Percentiles rank a stretch among this genome's conserved stretches.
These are phyloP conservation scores for Planiliza haematocheilus DNA, from an alignment of 2,113 vertebrate genomes.

Conservation along the genomic window DNA sequence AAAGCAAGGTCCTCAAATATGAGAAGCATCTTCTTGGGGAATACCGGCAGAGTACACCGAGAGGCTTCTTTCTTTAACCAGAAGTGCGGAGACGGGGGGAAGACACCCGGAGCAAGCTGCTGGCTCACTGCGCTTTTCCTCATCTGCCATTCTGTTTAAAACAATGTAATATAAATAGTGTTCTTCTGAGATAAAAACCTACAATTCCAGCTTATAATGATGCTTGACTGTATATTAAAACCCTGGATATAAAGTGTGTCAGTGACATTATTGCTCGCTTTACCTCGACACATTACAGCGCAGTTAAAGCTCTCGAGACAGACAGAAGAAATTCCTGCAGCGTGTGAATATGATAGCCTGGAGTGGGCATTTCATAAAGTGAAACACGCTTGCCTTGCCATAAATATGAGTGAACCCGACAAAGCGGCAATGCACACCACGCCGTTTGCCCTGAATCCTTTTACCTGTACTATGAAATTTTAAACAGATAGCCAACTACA, in stretches of 20 bases:
- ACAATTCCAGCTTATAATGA: not conserved
- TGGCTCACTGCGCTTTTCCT: not conserved
- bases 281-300: conserved; percentile 21
- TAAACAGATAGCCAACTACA: conserved; percentile 68
- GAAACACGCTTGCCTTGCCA: conserved; percentile 48
- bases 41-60: conserved; percentile 39
- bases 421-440: conserved; percentile 12
- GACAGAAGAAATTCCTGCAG: conserved; percentile 43
- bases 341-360: conserved; percentile 26
- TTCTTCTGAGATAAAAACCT: conserved; percentile 24
- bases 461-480: conserved; percentile 65
- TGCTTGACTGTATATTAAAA: conserved; percentile 29
- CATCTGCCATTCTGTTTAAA: conserved; percentile 30
- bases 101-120: conserved; percentile 44
- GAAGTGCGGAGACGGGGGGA: not conserved
- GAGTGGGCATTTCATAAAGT: conserved; percentile 40
- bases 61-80: conserved; percentile 28
- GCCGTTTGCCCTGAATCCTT: conserved; percentile 47
- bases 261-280: conserved; percentile 33
- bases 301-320: conserved; percentile 31
- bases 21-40: conserved; percentile 50
- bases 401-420: conserved; percentile 56
- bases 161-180: conserved; percentile 27
- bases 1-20: conserved; percentile 71
- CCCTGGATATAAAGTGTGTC: not conserved